Evolutionary conservation across 2,888 invertebrate species (phyloP).

Genomic region (Lasioglossum lativentre): DNA sequence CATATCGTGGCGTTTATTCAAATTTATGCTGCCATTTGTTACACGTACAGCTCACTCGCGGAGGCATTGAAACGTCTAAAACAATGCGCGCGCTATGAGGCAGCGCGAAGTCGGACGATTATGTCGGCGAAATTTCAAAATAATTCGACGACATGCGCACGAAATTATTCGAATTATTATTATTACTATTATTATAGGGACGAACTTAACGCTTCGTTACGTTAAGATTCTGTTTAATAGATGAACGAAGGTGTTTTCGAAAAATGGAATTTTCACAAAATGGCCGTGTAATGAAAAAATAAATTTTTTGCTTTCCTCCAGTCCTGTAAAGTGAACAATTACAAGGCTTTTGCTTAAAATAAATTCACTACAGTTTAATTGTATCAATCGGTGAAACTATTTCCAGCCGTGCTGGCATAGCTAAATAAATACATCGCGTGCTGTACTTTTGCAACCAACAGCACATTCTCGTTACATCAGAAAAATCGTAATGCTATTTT

Average conservation of each 20-base stretch:
- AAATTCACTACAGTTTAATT: not conserved
- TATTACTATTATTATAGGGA: not conserved
- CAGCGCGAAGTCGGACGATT: not conserved
- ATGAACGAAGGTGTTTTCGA: not conserved
- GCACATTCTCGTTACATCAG: not conserved
- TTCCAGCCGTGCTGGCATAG: not conserved
- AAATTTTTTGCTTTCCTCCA: not conserved
- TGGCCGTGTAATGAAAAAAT: not conserved
- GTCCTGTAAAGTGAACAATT: not conserved
- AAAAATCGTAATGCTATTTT: not conserved
- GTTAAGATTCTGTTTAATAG: no score
- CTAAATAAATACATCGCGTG: not conserved
- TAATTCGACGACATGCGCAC: constrained; percentile 1
- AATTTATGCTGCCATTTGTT: constrained; percentile 16
- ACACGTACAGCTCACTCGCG: not conserved
- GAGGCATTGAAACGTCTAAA: not conserved
- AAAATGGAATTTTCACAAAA: not conserved
- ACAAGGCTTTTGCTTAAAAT: not conserved
- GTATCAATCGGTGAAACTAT: not conserved
- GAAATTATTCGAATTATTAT: constrained; percentile 1
- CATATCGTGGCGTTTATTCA: constrained; percentile 23
- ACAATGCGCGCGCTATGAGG: not conserved
- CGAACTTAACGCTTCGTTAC: no score
- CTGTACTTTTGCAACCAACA: not conserved
- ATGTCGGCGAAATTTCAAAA: not conserved